phyloP scores from a whole-genome alignment of 2,113 vertebrate species.

The Oryzias woworae region DNA sequence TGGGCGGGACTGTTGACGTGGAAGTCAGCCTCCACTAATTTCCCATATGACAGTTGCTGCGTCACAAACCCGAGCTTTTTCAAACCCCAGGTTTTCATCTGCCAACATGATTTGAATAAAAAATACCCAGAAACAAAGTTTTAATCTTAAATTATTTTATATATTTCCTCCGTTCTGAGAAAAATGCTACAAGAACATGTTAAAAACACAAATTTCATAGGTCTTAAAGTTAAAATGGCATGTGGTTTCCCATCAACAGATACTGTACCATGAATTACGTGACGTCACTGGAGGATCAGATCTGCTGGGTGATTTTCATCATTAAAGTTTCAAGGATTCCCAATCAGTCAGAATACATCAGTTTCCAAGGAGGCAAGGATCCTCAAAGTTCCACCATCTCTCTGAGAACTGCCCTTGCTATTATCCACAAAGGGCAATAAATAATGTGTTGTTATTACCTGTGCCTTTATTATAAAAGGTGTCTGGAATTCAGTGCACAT shows the following conservation, averaged over 20 bases:
- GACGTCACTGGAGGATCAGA: slow-evolving; percentile 38
- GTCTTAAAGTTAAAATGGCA: background rate
- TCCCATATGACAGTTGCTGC: no score
- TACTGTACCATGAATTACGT: slow-evolving; percentile 79
- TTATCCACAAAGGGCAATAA: no score
- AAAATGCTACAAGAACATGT: background rate
- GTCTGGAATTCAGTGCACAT: slow-evolving; percentile 75
- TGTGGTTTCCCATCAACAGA: slow-evolving; percentile 38
- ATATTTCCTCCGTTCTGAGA: no score
- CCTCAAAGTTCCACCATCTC: no score
- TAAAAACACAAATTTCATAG: background rate
- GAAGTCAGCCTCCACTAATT: no score
- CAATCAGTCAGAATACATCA: slow-evolving; percentile 68
- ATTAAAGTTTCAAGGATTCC: slow-evolving; percentile 74
- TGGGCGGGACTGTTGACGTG: no score
- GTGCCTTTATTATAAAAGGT: slow-evolving; percentile 47
- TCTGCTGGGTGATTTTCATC: slow-evolving; percentile 71
- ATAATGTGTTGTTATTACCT: background rate
- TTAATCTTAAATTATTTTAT: no score
- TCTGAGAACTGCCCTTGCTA: no score
- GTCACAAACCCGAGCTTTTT: no score
- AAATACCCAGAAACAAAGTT: no score
- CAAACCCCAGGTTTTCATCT: no score
- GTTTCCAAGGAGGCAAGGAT: slow-evolving; percentile 77
- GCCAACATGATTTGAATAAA: no score